Base-by-base conservation (phyloP, 2,888 invertebrate species). In the Drosophila birchii region DNA sequence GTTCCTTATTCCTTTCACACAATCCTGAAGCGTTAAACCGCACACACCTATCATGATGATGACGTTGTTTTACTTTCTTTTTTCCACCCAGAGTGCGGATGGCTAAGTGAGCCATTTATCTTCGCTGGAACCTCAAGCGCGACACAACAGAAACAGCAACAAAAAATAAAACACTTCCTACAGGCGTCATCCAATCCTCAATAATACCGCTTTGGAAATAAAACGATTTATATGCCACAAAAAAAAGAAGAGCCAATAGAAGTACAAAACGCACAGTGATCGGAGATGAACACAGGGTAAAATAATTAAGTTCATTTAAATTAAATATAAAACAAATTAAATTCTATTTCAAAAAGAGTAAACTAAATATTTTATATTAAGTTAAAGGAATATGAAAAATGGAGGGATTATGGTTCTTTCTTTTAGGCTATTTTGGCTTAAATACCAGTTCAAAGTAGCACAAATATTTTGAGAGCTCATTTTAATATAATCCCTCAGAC, bases 71-170 rank as follows among this genome's bases (percentile, higher is more conserved):
- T 23, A 61, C 49, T 51, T 80, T 32, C 59, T 73, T 58, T 75
- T 36, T 68, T 11, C 38, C 55, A 20, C 34, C 44, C 44, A 23
- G 61, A 61, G 71, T 80, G 79, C 78, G 66, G 73, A 62, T 86
- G 58, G 80, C 86, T 90, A 91, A 92, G 91, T 91, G 92, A 92
- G 91, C 92, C 92, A 92, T 92, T 92, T 92, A 92, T 92, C 92
- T 92, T 92, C 69, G 70, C 84, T 79, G 89, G 84, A 90, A 90
- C 91, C 90, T 90, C 83, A 74, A 79, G 76, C 80, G 78, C 80
- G 81, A 79, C 88, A 88, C 68, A 77, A 77, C 78, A 88, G 80
- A 80, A 85, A 79, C 70, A 75, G 71, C 78, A 79, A 69, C 57
- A 58, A 80, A 67, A 58, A 43, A 34, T 56, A 49, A 81, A 58